These are phyloP conservation scores for Sturnus vulgaris DNA, from an alignment of 2,113 vertebrate genomes.

Conservation along the genomic window DNA sequence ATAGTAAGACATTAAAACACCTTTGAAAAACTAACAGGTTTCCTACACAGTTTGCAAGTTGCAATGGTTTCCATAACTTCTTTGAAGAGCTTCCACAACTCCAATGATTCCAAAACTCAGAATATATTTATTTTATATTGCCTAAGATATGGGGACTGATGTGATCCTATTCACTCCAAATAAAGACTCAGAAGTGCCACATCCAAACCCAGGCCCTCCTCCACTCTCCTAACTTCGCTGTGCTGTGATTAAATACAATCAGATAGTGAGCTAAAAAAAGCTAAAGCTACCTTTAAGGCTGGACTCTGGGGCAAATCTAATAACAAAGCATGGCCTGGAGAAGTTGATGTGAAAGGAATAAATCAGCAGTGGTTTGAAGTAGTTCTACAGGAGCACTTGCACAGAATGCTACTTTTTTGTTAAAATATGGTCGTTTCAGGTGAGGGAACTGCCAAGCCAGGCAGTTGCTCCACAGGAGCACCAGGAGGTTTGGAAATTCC, in stretches of 20 bases:
- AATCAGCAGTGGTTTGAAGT: neutral
- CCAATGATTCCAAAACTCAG: neutral
- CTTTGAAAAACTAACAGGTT: neutral
- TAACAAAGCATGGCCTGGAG: neutral
- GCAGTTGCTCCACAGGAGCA: neutral
- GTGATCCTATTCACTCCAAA: neutral
- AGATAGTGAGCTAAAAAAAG: neutral
- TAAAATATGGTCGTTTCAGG: neutral
- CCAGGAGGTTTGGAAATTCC: neutral
- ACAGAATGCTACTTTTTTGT: neutral
- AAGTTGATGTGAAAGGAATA: neutral
- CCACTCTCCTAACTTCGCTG: neutral
- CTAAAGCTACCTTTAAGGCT: neutral
- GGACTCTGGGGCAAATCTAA: neutral
- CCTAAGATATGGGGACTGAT: neutral
- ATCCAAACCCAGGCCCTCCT: neutral
- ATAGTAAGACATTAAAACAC: neutral
- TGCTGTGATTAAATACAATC: neutral
- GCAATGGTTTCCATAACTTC: neutral
- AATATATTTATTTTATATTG: neutral
- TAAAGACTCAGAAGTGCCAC: neutral
- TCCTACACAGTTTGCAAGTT: neutral
- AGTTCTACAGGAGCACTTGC: neutral
- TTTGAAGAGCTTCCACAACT: neutral
- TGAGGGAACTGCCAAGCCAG: neutral